phyloP scores from a whole-genome alignment of 2,888 invertebrate genomes.

The Encarsia formosa region DNA sequence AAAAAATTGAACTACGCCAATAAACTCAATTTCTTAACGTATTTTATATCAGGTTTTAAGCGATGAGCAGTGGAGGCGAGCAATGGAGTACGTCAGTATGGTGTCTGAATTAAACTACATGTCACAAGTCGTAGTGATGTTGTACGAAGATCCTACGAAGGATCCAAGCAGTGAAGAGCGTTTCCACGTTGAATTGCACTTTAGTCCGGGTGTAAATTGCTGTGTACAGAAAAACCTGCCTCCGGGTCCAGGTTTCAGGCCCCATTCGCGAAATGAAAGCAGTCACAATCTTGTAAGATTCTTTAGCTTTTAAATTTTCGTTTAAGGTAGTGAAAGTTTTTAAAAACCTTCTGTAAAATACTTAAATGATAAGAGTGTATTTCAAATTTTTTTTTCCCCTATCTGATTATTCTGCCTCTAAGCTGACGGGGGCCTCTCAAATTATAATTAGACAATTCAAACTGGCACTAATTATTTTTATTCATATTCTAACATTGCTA shows the following conservation, averaged over 20 bases:
- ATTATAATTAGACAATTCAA: too few relatives aligned
- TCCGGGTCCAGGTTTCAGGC: conserved; percentile 88
- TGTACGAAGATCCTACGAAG: conserved; percentile 98
- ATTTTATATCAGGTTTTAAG: conserved; percentile 59
- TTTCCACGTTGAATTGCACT: conserved; percentile 98
- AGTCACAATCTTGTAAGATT: conserved; percentile 55
- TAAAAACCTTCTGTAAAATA: too few relatives aligned
- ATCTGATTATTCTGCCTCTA: too few relatives aligned
- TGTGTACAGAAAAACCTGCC: conserved; percentile 92
- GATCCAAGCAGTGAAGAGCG: conserved; percentile 86
- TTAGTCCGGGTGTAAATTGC: conserved; percentile 96
- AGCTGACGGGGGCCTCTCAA: too few relatives aligned
- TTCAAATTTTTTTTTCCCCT: too few relatives aligned
- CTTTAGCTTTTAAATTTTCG: too few relatives aligned
- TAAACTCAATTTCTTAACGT: too few relatives aligned
- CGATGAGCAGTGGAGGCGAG: conserved; percentile 97
- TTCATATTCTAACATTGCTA: not conserved
- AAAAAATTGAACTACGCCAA: too few relatives aligned
- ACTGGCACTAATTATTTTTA: too few relatives aligned
- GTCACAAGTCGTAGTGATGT: conserved; percentile 98
- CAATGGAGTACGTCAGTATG: conserved; percentile 97
- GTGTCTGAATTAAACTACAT: conserved; percentile 98
- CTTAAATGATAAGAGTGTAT: too few relatives aligned
- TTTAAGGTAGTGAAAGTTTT: too few relatives aligned
- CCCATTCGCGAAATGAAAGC: conserved; percentile 81